phyloP scores from a whole-genome alignment of 2,797 vertebrate species.

The Okamejei kenojei region DNA sequence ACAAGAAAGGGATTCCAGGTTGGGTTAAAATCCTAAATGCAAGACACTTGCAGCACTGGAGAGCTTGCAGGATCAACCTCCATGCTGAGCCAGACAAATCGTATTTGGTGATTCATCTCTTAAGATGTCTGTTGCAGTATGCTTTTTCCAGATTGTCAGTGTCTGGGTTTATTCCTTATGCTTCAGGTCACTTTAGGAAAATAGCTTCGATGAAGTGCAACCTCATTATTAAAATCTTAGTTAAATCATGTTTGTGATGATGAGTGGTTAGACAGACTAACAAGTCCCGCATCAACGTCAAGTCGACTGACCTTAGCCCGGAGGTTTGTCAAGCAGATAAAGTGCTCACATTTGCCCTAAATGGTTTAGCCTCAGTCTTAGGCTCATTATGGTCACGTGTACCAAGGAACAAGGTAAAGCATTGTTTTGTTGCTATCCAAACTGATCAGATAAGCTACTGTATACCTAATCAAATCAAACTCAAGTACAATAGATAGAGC shows the following conservation, averaged over 20 bases:
- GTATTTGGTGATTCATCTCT: slow-evolving; percentile 29
- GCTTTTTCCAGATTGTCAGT: background rate
- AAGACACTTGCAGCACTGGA: background rate
- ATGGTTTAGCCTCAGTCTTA: no score
- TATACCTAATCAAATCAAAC: no score
- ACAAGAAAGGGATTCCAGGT: background rate
- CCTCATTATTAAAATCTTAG: background rate
- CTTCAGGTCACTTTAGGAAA: background rate
- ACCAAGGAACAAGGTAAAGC: no score
- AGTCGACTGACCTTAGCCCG: background rate
- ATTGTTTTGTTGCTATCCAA: no score
- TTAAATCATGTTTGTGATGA: background rate
- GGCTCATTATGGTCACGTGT: no score
- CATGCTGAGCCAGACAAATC: background rate
- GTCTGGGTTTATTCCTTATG: slow-evolving; percentile 13
- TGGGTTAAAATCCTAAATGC: slow-evolving; percentile 13
- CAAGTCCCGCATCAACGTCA: background rate
- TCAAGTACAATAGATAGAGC: no score
- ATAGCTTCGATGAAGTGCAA: slow-evolving; percentile 20
- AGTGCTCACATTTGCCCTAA: background rate
- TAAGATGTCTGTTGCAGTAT: background rate
- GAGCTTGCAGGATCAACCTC: slow-evolving; percentile 3
- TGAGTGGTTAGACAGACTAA: background rate
- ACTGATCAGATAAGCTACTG: no score
- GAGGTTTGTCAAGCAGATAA: background rate